phyloP scores from a whole-genome alignment of 2,797 vertebrate genomes.

The Myotis daubentonii region DNA sequence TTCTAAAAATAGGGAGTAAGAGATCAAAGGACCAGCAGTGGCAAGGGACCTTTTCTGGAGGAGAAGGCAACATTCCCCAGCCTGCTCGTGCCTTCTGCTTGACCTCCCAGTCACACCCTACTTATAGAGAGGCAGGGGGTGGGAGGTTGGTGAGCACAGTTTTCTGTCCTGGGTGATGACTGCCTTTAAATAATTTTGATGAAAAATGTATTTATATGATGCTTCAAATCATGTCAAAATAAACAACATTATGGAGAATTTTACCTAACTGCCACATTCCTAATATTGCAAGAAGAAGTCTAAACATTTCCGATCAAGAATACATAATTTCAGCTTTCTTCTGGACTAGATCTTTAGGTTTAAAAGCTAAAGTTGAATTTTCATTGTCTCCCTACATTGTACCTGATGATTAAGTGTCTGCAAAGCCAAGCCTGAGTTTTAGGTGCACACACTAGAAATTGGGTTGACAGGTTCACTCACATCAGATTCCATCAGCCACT shows the following conservation, averaged over 20 bases:
- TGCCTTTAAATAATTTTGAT: conserved; percentile 28
- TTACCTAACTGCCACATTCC: background rate
- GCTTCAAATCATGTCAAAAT: background rate
- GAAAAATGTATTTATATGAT: background rate
- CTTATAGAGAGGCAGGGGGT: background rate
- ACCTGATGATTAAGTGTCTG: background rate
- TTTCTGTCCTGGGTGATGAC: background rate
- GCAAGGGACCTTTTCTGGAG: conserved; percentile 54
- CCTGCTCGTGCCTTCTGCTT: background rate
- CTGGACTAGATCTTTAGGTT: background rate
- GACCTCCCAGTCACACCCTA: background rate
- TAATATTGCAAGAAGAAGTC: background rate
- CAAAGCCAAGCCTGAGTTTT: conserved; percentile 1
- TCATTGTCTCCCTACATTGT: background rate
- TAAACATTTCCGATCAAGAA: conserved; percentile 30
- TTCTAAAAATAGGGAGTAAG: conserved; percentile 76
- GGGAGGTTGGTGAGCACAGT: background rate
- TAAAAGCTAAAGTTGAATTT: background rate
- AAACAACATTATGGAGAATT: background rate
- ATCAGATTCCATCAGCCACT: background rate
- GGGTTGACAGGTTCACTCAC: background rate
- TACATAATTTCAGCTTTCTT: conserved; percentile 7
- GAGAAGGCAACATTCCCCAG: background rate
- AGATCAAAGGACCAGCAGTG: conserved; percentile 67
- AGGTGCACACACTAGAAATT: background rate